Evolutionary conservation across 1,140 invertebrate species (phyloP).

Genomic region (Ceratitis capitata): DNA sequence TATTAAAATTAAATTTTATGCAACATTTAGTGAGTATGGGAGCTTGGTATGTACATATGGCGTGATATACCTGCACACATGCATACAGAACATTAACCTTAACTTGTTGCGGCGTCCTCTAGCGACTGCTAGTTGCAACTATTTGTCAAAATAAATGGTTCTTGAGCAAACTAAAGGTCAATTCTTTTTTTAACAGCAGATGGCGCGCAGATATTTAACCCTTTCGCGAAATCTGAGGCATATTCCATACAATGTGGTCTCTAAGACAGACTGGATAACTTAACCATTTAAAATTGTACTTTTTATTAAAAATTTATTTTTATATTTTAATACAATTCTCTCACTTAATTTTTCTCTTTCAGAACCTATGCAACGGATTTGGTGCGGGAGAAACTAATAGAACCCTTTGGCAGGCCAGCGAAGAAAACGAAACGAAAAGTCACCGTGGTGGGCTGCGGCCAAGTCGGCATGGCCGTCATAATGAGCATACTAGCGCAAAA

Average conservation of each 20-base stretch:
- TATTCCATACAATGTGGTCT: no score
- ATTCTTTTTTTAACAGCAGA: neutral
- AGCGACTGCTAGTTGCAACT: neutral
- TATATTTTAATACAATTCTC: no score
- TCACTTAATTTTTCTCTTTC: no score
- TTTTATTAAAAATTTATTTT: no score
- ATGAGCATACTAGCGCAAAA: slow-evolving; percentile 41
- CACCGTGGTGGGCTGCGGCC: slow-evolving; percentile 45
- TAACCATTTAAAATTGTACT: no score
- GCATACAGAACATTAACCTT: neutral
- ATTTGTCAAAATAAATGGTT: neutral
- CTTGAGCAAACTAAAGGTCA: neutral
- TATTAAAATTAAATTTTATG: no score
- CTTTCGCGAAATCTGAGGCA: neutral
- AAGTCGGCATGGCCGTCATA: slow-evolving; percentile 46
- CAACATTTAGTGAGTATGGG: no score
- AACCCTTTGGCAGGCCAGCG: neutral
- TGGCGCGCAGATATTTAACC: neutral
- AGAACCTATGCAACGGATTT: neutral
- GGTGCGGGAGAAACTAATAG: neutral
- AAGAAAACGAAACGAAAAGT: slow-evolving; percentile 43
- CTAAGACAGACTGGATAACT: no score
- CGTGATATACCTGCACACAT: neutral
- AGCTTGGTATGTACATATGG: no score
- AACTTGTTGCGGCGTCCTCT: neutral